These are phyloP conservation scores for Leontopithecus rosalia DNA, from an alignment of 2,797 vertebrate species.

Conservation along the genomic window DNA sequence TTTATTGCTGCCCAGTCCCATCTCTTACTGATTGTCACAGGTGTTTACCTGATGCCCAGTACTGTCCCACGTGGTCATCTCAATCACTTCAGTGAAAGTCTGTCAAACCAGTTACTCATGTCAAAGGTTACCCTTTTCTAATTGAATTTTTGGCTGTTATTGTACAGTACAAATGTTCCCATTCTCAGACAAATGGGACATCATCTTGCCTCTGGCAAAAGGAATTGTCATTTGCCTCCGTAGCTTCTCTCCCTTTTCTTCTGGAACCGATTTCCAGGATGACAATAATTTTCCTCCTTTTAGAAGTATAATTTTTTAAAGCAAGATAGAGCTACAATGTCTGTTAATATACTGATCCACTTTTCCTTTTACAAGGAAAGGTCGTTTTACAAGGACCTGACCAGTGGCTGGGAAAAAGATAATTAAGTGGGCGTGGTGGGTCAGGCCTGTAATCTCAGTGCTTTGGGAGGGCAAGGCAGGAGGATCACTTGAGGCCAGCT, in stretches of 20 bases:
- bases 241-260: neutral
- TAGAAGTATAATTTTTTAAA: slow-evolving; percentile 13
- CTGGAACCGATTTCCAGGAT: slow-evolving; percentile 36
- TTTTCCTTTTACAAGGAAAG: slow-evolving; percentile 23
- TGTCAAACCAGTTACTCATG: neutral
- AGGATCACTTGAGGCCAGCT: neutral
- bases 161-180: neutral
- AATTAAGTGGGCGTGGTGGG: neutral
- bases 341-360: slow-evolving; percentile 24
- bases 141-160: neutral
- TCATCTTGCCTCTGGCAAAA: slow-evolving; percentile 25
- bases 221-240: neutral
- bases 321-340: neutral
- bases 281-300: slow-evolving; percentile 51
- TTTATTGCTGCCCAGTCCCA: neutral
- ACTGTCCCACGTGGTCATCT: neutral
- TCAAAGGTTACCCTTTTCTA: neutral
- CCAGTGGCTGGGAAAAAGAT: neutral
- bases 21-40: neutral
- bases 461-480: neutral
- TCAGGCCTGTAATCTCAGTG: neutral
- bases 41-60: neutral
- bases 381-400: no score
- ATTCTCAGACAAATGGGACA: slow-evolving; percentile 26
- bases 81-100: neutral